Conservation (phyloP, 2,888 invertebrate genomes). For the Chaitophorus viminalis region DNA sequence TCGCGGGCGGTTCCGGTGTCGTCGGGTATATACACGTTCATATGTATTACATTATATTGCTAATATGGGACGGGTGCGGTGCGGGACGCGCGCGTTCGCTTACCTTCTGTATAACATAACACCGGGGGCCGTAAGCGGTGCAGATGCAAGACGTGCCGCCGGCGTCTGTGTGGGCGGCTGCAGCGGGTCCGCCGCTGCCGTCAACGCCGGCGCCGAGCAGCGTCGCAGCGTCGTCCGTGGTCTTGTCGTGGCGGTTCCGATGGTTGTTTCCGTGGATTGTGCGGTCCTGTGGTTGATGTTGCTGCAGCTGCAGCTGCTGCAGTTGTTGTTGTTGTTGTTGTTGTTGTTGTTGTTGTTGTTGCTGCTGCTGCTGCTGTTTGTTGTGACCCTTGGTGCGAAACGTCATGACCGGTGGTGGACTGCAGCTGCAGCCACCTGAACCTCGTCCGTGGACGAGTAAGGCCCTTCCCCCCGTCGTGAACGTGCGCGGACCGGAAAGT, state of each 20-base stretch:
- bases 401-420: constrained; percentile 34
- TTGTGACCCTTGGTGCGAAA: constrained; percentile 49
- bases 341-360: constrained; percentile 26
- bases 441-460: constrained; percentile 10
- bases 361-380: constrained; percentile 66
- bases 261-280: constrained; percentile 37
- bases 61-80: not conserved
- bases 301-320: constrained; percentile 31
- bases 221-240: constrained; percentile 63
- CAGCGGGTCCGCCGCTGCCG: constrained; percentile 66
- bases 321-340: constrained; percentile 66
- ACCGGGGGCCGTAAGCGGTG: constrained; percentile 73
- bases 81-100: not conserved
- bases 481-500: not conserved
- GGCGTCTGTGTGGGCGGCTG: constrained; percentile 69
- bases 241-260: constrained; percentile 63
- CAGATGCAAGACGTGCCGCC: constrained; percentile 73
- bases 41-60: too few relatives aligned
- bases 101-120: constrained; percentile 76
- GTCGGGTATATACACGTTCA: not conserved
- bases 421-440: not conserved
- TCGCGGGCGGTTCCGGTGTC: constrained; percentile 23
- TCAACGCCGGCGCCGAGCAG: constrained; percentile 65
- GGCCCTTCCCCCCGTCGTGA: constrained; percentile 28
- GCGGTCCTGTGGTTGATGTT: constrained; percentile 7